These are phyloP conservation scores for Alloplasta piceator DNA, from an alignment of 2,888 invertebrate genomes.

Conservation along the genomic window DNA sequence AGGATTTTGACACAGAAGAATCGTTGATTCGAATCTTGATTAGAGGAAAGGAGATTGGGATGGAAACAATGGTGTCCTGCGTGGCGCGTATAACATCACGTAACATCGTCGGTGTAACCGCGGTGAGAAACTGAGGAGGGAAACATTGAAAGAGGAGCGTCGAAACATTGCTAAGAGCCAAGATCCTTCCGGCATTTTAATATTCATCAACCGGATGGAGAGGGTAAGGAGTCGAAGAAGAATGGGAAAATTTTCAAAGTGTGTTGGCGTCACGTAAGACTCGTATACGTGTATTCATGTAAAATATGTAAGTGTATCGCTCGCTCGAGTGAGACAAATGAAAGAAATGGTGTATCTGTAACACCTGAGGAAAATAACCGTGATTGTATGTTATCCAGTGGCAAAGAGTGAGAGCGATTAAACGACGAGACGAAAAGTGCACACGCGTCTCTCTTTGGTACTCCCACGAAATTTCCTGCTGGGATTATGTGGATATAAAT, in stretches of 20 bases:
- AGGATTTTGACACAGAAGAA: slow-evolving; percentile 28
- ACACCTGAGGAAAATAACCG: neutral
- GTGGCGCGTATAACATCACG: slow-evolving; percentile 49
- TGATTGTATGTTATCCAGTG: no score
- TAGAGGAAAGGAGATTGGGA: neutral
- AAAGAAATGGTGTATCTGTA: neutral
- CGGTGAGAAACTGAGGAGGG: neutral
- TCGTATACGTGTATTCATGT: slow-evolving; percentile 13
- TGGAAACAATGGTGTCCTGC: slow-evolving; percentile 59
- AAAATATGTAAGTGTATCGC: neutral
- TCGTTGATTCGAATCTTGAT: slow-evolving; percentile 54
- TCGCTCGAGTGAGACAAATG: slow-evolving; percentile 15
- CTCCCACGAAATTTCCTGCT: slow-evolving; percentile 60
- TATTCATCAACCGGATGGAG: slow-evolving; percentile 60
- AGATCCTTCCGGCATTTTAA: slow-evolving; percentile 69
- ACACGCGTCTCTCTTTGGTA: slow-evolving; percentile 9
- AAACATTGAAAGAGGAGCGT: slow-evolving; percentile 29
- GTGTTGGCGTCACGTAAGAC: slow-evolving; percentile 52
- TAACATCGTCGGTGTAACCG: slow-evolving; percentile 48
- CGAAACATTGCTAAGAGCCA: slow-evolving; percentile 21
- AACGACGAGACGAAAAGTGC: slow-evolving; percentile 51
- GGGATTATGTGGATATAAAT: slow-evolving; percentile 4
- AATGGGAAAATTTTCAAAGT: slow-evolving; percentile 52
- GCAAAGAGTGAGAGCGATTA: slow-evolving; percentile 53
- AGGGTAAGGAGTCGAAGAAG: slow-evolving; percentile 8